These are phyloP conservation scores for Rhinogobius similis DNA, from an alignment of 2,113 vertebrate species.

Conservation along the genomic window DNA sequence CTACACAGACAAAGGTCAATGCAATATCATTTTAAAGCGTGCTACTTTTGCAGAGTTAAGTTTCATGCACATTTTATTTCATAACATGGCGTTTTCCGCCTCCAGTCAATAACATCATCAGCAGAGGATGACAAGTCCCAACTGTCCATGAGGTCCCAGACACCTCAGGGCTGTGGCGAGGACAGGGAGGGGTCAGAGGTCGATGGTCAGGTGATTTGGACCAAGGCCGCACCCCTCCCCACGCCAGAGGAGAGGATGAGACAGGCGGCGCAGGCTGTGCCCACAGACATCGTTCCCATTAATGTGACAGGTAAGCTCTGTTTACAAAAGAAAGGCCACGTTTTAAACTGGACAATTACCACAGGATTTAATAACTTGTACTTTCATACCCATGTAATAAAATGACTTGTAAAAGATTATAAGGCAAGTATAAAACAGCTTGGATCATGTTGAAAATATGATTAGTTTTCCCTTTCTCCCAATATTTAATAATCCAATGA, in stretches of 20 bases:
- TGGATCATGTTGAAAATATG: too few relatives aligned
- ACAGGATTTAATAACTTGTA: too few relatives aligned
- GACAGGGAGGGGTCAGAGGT: conserved; percentile 79
- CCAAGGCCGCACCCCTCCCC: conserved; percentile 84
- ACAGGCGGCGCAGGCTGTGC: conserved; percentile 87
- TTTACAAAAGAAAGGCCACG: not conserved
- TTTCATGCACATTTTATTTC: not conserved
- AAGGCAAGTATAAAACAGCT: too few relatives aligned
- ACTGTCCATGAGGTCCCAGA: conserved; percentile 83
- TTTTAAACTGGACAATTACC: not conserved
- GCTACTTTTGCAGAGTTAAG: not conserved
- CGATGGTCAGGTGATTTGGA: conserved; percentile 84
- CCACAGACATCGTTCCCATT: conserved; percentile 92
- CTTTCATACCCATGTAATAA: too few relatives aligned
- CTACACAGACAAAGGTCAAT: too few relatives aligned
- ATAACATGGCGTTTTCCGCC: not conserved
- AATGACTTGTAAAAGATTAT: too few relatives aligned
- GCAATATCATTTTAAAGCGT: too few relatives aligned
- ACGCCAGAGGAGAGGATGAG: conserved; percentile 98
- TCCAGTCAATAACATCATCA: conserved; percentile 83
- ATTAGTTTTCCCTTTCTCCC: not conserved
- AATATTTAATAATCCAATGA: not conserved
- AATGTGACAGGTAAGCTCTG: conserved; percentile 88
- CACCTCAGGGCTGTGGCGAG: conserved; percentile 62
- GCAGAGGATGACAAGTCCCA: conserved; percentile 86